These are phyloP conservation scores for Nibea coibor DNA, from an alignment of 2,113 vertebrate genomes.

Conservation along the genomic window DNA sequence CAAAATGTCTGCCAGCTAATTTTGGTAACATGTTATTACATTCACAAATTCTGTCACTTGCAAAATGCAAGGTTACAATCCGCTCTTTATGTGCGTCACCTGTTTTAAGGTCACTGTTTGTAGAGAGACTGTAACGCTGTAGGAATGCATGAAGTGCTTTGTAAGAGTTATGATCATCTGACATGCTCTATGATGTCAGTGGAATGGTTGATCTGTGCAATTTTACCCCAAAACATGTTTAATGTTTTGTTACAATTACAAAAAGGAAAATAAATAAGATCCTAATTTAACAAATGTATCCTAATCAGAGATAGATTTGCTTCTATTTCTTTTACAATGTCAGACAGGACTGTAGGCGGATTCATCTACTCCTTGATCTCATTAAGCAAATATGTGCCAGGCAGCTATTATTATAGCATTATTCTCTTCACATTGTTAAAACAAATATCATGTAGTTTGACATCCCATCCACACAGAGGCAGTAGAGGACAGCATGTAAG, in stretches of 20 bases:
- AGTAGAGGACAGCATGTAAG: constrained; percentile 36
- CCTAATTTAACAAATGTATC: neutral
- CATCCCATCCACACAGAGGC: constrained; percentile 67
- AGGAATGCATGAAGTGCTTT: neutral
- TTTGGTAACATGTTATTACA: constrained; percentile 7
- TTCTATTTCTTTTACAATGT: constrained; percentile 12
- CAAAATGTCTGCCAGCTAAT: neutral
- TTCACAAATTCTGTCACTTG: neutral
- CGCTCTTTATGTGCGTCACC: neutral
- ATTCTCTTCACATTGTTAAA: too few relatives aligned
- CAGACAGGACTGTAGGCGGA: neutral
- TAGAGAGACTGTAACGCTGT: neutral
- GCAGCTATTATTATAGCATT: neutral
- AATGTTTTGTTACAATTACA: neutral
- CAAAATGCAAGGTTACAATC: neutral
- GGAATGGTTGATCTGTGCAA: neutral
- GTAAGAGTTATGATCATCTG: neutral
- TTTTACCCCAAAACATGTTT: constrained; percentile 3
- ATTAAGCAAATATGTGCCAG: constrained; percentile 18
- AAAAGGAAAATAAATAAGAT: constrained; percentile 9
- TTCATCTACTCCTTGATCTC: constrained; percentile 7
- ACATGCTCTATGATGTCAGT: neutral
- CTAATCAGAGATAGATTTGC: neutral
- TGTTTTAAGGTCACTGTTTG: neutral
- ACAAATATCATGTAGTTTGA: constrained; percentile 38